Percentiles rank a stretch among this genome's conserved stretches.
Conservation (phyloP, 2,113 vertebrate genomes). For the Gnathonemus echidnorhynchus region DNA sequence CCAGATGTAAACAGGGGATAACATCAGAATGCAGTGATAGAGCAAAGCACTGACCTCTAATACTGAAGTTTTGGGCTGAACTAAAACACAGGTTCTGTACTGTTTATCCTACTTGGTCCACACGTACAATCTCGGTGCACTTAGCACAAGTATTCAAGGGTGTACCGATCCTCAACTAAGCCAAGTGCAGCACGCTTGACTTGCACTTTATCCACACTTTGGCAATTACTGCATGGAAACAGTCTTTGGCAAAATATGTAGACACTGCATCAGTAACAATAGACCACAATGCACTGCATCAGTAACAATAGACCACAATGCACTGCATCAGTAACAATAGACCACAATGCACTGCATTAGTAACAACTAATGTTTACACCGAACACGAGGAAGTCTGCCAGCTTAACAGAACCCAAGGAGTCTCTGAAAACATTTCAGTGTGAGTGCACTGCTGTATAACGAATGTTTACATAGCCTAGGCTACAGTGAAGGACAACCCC, state of each 20-base stretch:
- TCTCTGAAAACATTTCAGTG: neutral
- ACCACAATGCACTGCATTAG: neutral
- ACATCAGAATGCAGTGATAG: neutral
- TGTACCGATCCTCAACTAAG: neutral
- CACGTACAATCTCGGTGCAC: neutral
- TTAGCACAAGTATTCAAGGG: neutral
- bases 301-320: no score
- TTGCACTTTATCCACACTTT: neutral
- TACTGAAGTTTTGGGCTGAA: neutral
- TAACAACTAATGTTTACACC: neutral
- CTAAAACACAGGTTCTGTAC: neutral
- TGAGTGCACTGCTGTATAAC: neutral
- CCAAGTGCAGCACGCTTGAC: neutral
- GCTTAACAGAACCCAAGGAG: neutral
- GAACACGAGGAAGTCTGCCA: neutral
- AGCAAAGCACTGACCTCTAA: neutral
- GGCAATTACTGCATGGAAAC: neutral
- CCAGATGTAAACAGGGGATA: slow-evolving; percentile 19
- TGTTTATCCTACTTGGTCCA: neutral
- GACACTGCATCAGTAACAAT: neutral
- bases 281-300: no score
- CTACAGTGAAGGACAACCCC: neutral
- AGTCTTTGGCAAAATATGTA: neutral
- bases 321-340: no score
- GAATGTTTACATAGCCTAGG: neutral